Conservation (phyloP, 2,888 invertebrate species). For the Gisinianus flammeolus region DNA sequence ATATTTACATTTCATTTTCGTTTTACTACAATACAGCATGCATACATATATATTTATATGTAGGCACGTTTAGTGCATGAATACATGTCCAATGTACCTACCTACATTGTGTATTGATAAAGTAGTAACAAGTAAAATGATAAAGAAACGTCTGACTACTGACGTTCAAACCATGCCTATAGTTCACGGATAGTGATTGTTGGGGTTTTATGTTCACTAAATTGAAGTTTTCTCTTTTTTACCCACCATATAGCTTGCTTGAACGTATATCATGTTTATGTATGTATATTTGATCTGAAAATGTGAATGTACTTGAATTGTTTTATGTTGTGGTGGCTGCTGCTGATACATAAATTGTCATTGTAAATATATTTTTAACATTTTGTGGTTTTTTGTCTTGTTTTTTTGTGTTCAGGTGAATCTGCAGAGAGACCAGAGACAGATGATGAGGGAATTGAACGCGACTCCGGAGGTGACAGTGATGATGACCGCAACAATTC, state of each 20-base stretch:
- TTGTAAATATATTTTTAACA: conserved; percentile 5
- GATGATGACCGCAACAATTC: conserved; percentile 62
- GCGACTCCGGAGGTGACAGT: conserved; percentile 79
- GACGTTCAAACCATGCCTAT: conserved; percentile 14
- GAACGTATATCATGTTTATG: neutral
- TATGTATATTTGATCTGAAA: neutral
- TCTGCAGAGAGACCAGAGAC: conserved; percentile 67
- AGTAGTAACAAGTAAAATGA: neutral
- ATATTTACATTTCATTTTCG: too few species aligned
- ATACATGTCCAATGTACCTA: too few species aligned
- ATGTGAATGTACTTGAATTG: conserved; percentile 24
- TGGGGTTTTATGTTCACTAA: conserved; percentile 29
- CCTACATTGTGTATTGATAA: neutral
- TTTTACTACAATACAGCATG: neutral
- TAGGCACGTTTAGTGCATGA: neutral
- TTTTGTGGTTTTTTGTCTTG: conserved; percentile 18
- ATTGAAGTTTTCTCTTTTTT: conserved; percentile 26
- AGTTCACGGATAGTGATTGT: conserved; percentile 28
- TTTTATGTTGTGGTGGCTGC: conserved; percentile 22
- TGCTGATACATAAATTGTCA: conserved; percentile 12
- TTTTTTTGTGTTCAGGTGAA: conserved; percentile 49
- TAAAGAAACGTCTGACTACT: neutral
- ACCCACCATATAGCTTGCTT: neutral
- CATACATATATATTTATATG: neutral
- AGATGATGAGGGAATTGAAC: conserved; percentile 88